Base-by-base conservation (phyloP, 2,797 vertebrate species). In the Pseudocheirus occidentalis region DNA sequence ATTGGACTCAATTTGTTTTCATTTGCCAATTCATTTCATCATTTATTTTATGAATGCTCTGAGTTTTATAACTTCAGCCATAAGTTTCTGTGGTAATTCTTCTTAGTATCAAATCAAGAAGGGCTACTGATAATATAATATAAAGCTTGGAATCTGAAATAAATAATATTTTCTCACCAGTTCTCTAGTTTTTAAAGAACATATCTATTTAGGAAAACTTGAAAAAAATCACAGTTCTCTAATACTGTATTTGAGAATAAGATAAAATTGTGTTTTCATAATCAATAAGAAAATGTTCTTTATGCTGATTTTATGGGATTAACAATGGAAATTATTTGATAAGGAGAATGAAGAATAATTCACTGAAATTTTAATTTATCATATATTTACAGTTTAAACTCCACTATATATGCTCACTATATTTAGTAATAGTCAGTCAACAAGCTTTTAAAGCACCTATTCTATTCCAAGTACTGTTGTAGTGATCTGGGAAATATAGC, bases 41-140 rank as follows among this genome's bases (percentile, higher is more conserved):
- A 95, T 24, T 55, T 46, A 93, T 92, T 96, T 91, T 94, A 62
- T 94, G 31, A 95, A 40, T 97, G 94, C 94, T 95, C 94, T 97
- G 96, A 94, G 92, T 92, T 97, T 96, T 96, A 13, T 90, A 92
- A 93, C 14, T 53, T 92, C 59, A 52, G n/a, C 55, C n/a, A 27
- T 58, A 87, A 1, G 52, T 94, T 87, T 97, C 11, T 95, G 18
- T 95, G 91, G 40, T 27, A 87, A 87, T 46, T 27, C n/a, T 55
- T 95, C 52, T 95, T 18, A 90, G 59, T n/a, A 52, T 29, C 93
- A 21, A 59, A 55, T 50, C 58, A 93, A 53, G 58, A 97, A 95
- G 21, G 55, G 0, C 52, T n/a, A 81, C 21, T 46, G 52, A 16
- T 90, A 93, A 95, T 92, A 94, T 92, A 73, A 90, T 91, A 92